A percentile compares a stretch with the other conserved stretches of the same genome.
Conservation (phyloP, 2,113 vertebrate species). For the Ptyas mucosa region DNA sequence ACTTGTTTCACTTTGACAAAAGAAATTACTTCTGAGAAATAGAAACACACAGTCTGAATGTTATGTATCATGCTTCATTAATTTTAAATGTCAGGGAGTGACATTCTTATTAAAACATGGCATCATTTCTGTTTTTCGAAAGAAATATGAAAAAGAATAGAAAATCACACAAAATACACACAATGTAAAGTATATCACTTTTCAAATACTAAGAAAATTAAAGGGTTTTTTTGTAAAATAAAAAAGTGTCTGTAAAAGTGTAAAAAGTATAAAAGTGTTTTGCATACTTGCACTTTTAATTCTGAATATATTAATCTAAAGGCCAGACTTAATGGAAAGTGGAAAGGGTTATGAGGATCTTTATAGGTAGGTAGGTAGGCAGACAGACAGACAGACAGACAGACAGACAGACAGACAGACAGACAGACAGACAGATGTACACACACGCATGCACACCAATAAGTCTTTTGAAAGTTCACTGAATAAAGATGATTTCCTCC, state of each 20-base stretch:
- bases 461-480: constrained; percentile 32
- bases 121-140: background rate
- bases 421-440: too few relatives aligned
- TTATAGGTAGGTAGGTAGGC: too few relatives aligned
- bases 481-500: constrained; percentile 4
- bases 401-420: too few relatives aligned
- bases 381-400: too few relatives aligned
- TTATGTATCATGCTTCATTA: background rate
- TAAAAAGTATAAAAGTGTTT: background rate
- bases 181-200: background rate
- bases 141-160: background rate
- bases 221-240: background rate
- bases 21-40: background rate
- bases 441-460: background rate
- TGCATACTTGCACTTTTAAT: constrained; percentile 29
- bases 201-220: background rate
- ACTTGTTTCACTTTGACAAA: background rate
- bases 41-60: background rate
- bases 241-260: background rate
- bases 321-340: constrained; percentile 30
- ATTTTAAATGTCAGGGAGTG: background rate
- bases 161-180: background rate
- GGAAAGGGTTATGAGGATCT: constrained; percentile 31
- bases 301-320: constrained; percentile 28
- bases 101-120: background rate